These are phyloP conservation scores for Anguilla rostrata DNA, from an alignment of 2,113 vertebrate species.

Conservation along the genomic window DNA sequence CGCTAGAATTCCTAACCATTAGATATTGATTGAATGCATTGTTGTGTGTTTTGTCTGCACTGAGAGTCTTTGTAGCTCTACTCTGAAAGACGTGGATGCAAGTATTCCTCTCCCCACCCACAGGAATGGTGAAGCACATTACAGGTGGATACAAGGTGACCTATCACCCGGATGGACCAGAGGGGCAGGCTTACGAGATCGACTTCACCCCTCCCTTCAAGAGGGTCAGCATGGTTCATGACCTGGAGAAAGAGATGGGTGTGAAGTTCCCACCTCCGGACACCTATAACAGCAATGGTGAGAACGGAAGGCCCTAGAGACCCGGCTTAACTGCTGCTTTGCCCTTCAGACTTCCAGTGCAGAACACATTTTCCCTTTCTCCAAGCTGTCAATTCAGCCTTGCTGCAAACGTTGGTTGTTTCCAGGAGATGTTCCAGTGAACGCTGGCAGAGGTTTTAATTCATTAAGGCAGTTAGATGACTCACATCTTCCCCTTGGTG, in stretches of 20 bases:
- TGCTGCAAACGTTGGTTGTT: too few species aligned
- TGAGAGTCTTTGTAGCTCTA: too few species aligned
- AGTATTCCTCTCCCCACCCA: constrained; percentile 17
- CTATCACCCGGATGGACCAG: constrained; percentile 91
- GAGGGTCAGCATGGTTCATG: constrained; percentile 84
- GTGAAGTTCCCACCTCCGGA: constrained; percentile 82
- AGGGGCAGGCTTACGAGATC: constrained; percentile 81
- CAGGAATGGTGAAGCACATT: constrained; percentile 94
- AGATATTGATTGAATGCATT: too few species aligned
- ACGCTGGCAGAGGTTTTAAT: too few species aligned
- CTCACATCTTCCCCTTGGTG: too few species aligned
- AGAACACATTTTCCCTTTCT: not conserved
- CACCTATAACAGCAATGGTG: constrained; percentile 56
- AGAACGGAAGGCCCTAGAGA: not conserved
- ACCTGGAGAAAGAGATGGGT: constrained; percentile 85
- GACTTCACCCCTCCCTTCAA: constrained; percentile 97
- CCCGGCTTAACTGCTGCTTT: not conserved
- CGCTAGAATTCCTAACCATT: not conserved
- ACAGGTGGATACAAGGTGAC: constrained; percentile 85
- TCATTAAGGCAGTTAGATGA: too few species aligned
- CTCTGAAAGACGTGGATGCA: not conserved
- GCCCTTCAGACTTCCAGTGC: not conserved
- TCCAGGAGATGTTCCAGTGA: too few species aligned
- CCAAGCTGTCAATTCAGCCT: too few species aligned
- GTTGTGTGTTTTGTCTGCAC: too few species aligned